These are phyloP conservation scores for Calosoma granatense DNA, from an alignment of 1,140 invertebrate species.

Conservation along the genomic window DNA sequence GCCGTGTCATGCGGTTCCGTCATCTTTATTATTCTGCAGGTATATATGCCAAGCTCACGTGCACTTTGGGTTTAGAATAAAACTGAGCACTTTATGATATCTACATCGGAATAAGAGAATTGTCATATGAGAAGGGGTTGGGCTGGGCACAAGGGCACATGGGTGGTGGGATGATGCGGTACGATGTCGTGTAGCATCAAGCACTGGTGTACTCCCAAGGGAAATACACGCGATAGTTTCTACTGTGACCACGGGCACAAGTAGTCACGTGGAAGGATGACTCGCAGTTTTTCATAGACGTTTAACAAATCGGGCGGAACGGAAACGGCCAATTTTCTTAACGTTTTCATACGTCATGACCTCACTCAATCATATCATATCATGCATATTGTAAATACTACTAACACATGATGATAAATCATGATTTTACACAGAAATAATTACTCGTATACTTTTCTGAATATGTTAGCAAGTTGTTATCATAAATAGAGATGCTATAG, in stretches of 20 bases:
- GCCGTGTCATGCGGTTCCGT: not conserved
- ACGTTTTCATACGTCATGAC: too few relatives aligned
- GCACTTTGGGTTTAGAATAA: not conserved
- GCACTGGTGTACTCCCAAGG: not conserved
- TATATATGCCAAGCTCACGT: not conserved
- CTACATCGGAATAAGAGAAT: not conserved
- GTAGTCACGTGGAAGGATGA: too few relatives aligned
- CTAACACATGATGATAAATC: too few relatives aligned
- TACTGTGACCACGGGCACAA: too few relatives aligned
- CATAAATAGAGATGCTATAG: too few relatives aligned
- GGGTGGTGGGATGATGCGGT: not conserved
- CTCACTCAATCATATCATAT: too few relatives aligned
- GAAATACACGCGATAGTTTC: not conserved
- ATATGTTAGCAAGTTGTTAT: too few relatives aligned
- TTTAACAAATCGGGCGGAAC: not conserved
- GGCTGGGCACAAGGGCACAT: not conserved
- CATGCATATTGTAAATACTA: too few relatives aligned
- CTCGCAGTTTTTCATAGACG: not conserved
- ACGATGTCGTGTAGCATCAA: not conserved
- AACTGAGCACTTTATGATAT: not conserved
- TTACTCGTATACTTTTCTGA: too few relatives aligned
- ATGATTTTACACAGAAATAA: too few relatives aligned
- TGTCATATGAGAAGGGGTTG: not conserved
- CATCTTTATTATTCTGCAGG: not conserved
- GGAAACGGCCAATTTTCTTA: not conserved